A percentile compares a stretch with the other conserved stretches of the same genome.
Evolutionary conservation across 2,797 vertebrate species (phyloP).

Genomic region (Pangasius macronema): DNA sequence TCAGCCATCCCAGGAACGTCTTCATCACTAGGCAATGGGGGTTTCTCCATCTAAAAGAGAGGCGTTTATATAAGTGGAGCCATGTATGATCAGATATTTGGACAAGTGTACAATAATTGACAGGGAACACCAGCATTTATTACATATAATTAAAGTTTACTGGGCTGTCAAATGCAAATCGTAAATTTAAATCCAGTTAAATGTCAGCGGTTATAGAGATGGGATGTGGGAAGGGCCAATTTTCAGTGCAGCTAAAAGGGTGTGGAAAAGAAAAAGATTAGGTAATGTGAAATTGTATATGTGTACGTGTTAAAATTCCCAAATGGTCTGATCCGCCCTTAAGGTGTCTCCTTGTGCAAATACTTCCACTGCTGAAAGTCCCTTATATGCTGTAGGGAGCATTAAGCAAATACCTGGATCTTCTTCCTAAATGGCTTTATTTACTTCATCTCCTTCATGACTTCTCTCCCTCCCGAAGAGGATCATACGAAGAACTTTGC

Average conservation of each 20-base stretch:
- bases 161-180: not conserved
- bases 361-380: not conserved
- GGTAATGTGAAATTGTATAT: not conserved
- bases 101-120: not conserved
- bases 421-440: not conserved
- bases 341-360: slow-evolving; percentile 41
- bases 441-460: not conserved
- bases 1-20: slow-evolving; percentile 60
- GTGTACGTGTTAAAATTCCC: slow-evolving; percentile 2
- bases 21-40: slow-evolving; percentile 63
- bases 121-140: not conserved
- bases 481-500: not conserved
- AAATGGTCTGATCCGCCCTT: not conserved
- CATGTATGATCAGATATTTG: not conserved
- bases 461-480: not conserved
- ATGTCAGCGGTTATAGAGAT: not conserved
- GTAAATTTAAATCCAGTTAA: not conserved
- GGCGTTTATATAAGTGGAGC: not conserved
- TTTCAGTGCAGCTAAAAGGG: not conserved
- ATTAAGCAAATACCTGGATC: not conserved
- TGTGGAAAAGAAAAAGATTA: not conserved
- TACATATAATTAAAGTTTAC: not conserved
- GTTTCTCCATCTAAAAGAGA: slow-evolving; percentile 70
- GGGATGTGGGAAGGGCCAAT: not conserved
- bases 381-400: not conserved